Conservation (phyloP, 1,140 invertebrate species). For the Papilio glaucus region DNA sequence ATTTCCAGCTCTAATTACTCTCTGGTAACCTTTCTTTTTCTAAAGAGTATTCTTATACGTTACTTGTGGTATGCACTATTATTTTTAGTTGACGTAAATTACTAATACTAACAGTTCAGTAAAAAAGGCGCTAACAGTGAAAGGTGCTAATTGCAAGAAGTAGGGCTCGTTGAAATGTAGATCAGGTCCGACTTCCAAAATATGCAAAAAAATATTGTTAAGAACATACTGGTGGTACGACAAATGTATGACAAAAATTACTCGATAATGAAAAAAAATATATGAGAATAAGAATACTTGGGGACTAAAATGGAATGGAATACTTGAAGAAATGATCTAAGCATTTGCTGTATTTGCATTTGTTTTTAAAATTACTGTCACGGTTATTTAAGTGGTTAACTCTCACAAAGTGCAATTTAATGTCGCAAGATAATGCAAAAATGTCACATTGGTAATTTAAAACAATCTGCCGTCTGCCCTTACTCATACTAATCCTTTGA, state of each 20-base stretch:
- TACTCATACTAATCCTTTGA: background rate
- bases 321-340: too few species aligned
- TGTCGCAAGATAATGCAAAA: background rate
- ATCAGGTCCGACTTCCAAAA: background rate
- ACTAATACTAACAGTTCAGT: background rate
- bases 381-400: background rate
- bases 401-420: background rate
- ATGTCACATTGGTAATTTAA: background rate
- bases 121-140: slow-evolving; percentile 39
- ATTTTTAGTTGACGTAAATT: background rate
- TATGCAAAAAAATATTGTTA: background rate
- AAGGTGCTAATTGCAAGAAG: slow-evolving; percentile 39
- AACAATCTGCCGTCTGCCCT: background rate
- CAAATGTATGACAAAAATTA: too few species aligned
- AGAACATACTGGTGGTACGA: too few species aligned
- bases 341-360: background rate
- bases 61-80: too few species aligned
- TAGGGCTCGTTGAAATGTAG: background rate
- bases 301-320: too few species aligned
- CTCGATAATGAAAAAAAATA: too few species aligned
- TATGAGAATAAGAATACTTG: too few species aligned
- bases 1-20: too few species aligned
- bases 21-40: too few species aligned
- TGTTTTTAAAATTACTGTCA: slow-evolving; percentile 2
- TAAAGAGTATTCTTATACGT: too few species aligned